Conservation (phyloP, 2,797 vertebrate genomes). For the Diceros bicornis region DNA sequence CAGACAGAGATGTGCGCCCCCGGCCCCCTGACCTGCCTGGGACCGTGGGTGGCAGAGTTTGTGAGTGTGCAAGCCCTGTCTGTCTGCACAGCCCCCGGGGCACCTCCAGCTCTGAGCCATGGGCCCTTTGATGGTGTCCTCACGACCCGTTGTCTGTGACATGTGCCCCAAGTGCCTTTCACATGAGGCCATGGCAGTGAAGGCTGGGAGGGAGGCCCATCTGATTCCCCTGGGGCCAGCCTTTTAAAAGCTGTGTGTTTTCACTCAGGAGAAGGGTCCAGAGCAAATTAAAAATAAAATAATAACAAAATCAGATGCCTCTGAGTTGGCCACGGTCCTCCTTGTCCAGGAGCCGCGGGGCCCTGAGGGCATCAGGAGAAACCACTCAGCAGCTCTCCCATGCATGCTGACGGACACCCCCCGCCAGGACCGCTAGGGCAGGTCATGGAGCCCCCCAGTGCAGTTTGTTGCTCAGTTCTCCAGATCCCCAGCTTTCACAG, state of each 20-base stretch:
- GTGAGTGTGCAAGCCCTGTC: background rate
- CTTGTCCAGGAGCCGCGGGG: background rate
- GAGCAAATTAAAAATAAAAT: background rate
- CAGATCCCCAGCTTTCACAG: background rate
- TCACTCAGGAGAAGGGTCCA: background rate
- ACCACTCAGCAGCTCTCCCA: background rate
- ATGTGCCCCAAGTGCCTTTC: background rate
- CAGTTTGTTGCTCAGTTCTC: background rate
- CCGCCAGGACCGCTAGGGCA: background rate
- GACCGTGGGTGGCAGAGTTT: background rate
- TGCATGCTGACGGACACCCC: no score
- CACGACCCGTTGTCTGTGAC: background rate
- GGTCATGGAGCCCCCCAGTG: background rate
- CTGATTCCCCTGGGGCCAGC: background rate
- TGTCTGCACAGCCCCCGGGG: background rate
- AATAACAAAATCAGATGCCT: background rate
- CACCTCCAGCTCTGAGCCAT: background rate
- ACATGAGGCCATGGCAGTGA: background rate
- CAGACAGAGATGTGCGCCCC: accelerated
- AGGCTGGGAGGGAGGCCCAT: background rate
- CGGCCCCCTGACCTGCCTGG: background rate
- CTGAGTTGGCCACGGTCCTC: background rate
- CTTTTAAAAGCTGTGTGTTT: background rate
- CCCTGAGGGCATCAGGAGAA: accelerated
- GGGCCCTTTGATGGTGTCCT: background rate